Evolutionary conservation across 1,140 invertebrate genomes (phyloP), one percentile per base, ranked within the genome.

Genomic region (Pogonognathellus flavescens): DNA sequence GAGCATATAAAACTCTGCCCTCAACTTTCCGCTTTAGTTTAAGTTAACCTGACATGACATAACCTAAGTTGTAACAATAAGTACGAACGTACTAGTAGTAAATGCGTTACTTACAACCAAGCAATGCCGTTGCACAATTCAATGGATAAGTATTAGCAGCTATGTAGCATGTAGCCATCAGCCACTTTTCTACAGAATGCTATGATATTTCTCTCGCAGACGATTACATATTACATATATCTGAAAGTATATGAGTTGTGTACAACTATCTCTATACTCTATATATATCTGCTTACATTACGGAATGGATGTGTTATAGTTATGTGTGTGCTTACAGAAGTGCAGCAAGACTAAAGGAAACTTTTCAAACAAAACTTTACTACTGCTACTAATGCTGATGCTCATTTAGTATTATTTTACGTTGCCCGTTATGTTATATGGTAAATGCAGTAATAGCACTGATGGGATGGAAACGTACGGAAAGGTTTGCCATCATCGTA

Each of bases 291-390:
- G 2, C 53, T 55, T 10, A 14, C 10, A 55, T 11, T 55, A 55
- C 10, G 3, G 18, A 5, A 62, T 20, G n/a, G 0, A 62, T 41
- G 31, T 41, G 31, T 13, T 49, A 76, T 76, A 76, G 6, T 49
- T 76, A 49, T 76, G 16, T 76, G 16, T 76, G 14, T 18, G 25
- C 3, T 76, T 62, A 76, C 14, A 50, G 70, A 76, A 76, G 70
- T 76, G 70, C 70, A 76, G 41, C 66, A 70, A 70, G 25, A 22
- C 66, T 41, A 41, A 70, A 20, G 25, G 31, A 76, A 76, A 76
- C 70, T 76, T 76, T 76, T 76, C 70, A 76, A 76, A 76, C 70
- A 76, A 76, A 76, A 76, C 70, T 76, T 76, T 76, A 76, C 70
- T 76, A 76, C 70, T 76, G 41, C 70, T 76, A 76, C 70, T 76